Conservation (phyloP, 2,888 invertebrate species). For the Ceratothoa steindachneri region DNA sequence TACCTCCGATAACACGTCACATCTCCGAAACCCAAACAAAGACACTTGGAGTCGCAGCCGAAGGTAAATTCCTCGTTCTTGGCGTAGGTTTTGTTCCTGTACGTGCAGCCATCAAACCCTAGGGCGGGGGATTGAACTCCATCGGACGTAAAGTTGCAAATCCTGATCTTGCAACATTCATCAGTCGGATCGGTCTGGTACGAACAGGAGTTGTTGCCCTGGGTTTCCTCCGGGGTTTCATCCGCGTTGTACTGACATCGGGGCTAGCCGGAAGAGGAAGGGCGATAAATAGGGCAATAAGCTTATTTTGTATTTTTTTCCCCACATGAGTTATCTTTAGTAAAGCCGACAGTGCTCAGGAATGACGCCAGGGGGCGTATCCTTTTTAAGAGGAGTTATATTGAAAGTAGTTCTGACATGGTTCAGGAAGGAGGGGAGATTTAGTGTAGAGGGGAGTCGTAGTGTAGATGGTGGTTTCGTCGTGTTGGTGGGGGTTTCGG, state of each 20-base stretch:
- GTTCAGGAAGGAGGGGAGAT: no score
- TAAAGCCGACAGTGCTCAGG: no score
- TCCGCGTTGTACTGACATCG: not conserved
- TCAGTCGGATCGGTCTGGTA: slow-evolving; percentile 72
- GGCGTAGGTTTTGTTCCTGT: slow-evolving; percentile 67
- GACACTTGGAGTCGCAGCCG: slow-evolving; percentile 74
- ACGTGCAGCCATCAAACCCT: slow-evolving; percentile 57
- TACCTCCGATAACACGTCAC: no score
- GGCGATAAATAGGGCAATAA: no score
- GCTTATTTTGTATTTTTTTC: no score
- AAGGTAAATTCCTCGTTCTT: slow-evolving; percentile 70
- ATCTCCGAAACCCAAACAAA: slow-evolving; percentile 68
- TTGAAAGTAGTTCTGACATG: no score
- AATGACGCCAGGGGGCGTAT: no score
- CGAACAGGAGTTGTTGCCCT: slow-evolving; percentile 21
- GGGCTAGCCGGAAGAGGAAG: not conserved
- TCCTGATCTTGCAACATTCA: slow-evolving; percentile 74
- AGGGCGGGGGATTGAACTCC: slow-evolving; percentile 22
- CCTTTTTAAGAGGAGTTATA: no score
- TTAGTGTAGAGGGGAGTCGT: no score
- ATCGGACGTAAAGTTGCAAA: slow-evolving; percentile 62
- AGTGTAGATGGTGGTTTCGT: no score
- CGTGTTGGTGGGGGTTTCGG: no score
- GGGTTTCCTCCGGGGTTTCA: not conserved
- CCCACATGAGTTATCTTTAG: no score